These are phyloP conservation scores for Lophura swinhoii DNA, from an alignment of 2,797 vertebrate genomes.

Conservation along the genomic window DNA sequence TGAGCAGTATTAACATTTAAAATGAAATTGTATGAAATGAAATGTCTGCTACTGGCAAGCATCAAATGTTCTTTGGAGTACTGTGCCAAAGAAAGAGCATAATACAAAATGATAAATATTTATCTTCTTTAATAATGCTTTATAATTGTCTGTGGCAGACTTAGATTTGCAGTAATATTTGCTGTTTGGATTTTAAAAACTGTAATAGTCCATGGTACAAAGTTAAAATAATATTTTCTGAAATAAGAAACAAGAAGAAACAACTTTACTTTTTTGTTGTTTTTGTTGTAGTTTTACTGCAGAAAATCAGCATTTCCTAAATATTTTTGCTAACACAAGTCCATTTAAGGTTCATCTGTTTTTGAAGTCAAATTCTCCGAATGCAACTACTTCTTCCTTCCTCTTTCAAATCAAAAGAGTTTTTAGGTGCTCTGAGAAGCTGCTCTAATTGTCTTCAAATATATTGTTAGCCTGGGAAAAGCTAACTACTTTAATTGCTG, in stretches of 20 bases:
- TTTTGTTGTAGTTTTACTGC: not conserved
- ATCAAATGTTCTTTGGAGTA: not conserved
- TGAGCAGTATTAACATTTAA: not conserved
- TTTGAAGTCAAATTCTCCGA: not conserved
- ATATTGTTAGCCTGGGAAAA: conserved; percentile 4
- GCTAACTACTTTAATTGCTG: conserved; percentile 22
- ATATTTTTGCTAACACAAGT: not conserved
- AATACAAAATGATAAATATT: not conserved
- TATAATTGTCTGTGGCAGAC: not conserved
- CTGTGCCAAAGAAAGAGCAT: not conserved
- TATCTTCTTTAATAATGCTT: not conserved
- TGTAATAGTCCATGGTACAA: not conserved
- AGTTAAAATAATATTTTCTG: not conserved
- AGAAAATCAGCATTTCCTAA: not conserved
- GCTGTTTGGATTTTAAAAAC: not conserved
- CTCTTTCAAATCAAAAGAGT: not conserved
- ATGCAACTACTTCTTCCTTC: not conserved
- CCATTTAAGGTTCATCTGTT: not conserved
- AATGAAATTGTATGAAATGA: not conserved
- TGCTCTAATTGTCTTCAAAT: conserved; percentile 15
- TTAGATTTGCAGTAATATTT: not conserved
- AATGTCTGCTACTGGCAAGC: not conserved
- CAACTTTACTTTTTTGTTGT: not conserved
- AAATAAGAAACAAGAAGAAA: not conserved
- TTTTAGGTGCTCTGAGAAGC: not conserved